Evolutionary conservation across 2,888 invertebrate species (phyloP).

Genomic region (Glyphotaelius pellucidus): DNA sequence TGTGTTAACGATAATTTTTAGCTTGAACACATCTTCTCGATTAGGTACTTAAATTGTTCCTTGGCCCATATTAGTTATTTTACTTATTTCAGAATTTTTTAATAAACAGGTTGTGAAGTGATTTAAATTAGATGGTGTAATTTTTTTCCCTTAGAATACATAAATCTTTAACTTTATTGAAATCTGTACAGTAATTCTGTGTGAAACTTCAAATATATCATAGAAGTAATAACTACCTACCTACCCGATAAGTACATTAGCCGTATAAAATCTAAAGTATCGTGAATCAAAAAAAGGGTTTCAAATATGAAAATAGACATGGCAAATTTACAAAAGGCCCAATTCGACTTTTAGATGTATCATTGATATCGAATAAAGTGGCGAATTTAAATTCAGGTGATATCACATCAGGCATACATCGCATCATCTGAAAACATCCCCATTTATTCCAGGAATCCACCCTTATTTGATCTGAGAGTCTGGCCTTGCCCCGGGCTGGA

Average conservation of each 20-base stretch:
- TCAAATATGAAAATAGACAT: background rate
- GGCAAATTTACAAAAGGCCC: background rate
- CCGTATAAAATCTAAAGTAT: background rate
- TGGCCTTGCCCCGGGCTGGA: constrained; percentile 19
- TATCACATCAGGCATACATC: background rate
- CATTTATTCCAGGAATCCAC: background rate
- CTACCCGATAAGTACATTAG: background rate
- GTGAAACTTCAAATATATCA: background rate
- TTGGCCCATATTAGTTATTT: too few species aligned
- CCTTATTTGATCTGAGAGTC: constrained; percentile 31
- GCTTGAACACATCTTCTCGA: too few species aligned
- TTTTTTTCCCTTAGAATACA: too few species aligned
- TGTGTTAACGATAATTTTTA: too few species aligned
- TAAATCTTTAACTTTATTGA: too few species aligned
- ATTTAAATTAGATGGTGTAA: too few species aligned
- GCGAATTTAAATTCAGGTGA: constrained; percentile 39
- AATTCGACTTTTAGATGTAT: background rate
- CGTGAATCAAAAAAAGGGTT: background rate
- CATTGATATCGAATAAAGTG: background rate
- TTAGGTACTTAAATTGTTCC: too few species aligned
- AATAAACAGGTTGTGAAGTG: too few species aligned
- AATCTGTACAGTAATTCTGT: too few species aligned
- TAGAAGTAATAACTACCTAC: background rate
- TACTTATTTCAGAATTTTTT: too few species aligned
- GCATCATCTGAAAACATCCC: constrained; percentile 21